Evolutionary conservation across 1,140 invertebrate species (phyloP).

Genomic region (Luehdorfia chinensis): DNA sequence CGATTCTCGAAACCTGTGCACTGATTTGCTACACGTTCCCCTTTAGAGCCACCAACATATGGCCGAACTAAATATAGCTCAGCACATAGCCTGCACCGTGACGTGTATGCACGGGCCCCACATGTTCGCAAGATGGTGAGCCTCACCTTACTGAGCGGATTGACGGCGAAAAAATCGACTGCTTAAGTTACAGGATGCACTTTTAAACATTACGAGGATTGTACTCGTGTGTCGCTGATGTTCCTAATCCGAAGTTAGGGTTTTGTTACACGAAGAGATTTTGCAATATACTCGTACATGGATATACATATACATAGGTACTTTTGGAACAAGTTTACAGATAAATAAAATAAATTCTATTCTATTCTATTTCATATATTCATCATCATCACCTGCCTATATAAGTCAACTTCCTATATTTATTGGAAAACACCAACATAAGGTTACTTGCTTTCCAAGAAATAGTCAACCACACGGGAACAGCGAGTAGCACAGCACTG

Average conservation of each 20-base stretch:
- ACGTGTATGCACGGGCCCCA: conserved; percentile 40
- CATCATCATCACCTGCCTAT: no score
- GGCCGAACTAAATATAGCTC: conserved; percentile 63
- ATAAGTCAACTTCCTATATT: no score
- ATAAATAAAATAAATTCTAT: no score
- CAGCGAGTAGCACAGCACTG: no score
- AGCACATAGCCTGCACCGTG: conserved; percentile 36
- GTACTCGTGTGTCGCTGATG: background rate
- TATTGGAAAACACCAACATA: no score
- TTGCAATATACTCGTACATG: no score
- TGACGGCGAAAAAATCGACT: conserved; percentile 55
- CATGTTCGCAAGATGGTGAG: conserved; percentile 68
- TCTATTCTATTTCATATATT: no score
- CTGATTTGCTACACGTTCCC: conserved; percentile 52
- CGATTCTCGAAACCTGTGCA: conserved; percentile 18
- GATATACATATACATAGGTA: background rate
- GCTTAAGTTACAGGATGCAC: conserved; percentile 69
- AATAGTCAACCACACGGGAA: no score
- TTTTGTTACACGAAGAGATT: conserved; percentile 11
- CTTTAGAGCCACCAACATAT: conserved; percentile 47
- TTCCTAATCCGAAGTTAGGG: conserved; percentile 1
- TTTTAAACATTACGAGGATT: conserved; percentile 42
- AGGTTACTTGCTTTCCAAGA: no score
- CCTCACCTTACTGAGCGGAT: conserved; percentile 60
- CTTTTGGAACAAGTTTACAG: no score